phyloP scores from a whole-genome alignment of 1,140 invertebrate genomes.

The Diachasmimorpha longicaudata region DNA sequence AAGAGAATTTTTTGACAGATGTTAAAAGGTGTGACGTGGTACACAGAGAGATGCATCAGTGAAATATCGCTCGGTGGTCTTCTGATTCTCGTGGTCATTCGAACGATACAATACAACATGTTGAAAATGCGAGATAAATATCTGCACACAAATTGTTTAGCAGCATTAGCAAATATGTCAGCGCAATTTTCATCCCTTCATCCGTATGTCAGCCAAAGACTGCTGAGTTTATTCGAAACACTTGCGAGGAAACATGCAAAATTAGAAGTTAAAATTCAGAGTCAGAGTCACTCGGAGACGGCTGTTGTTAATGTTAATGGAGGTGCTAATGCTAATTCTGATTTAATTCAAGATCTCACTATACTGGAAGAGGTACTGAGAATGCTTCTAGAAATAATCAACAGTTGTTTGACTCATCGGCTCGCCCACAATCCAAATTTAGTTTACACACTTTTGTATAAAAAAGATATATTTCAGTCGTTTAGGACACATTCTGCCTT shows the following conservation, averaged over 20 bases:
- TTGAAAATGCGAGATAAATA: slow-evolving; percentile 96
- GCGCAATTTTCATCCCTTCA: slow-evolving; percentile 92
- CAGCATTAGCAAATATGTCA: slow-evolving; percentile 98
- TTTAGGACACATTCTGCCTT: slow-evolving; percentile 88
- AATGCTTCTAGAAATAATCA: slow-evolving; percentile 96
- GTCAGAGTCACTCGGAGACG: slow-evolving; percentile 25
- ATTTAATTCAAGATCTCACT: slow-evolving; percentile 81
- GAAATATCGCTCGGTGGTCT: slow-evolving; percentile 96
- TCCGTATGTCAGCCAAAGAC: slow-evolving; percentile 93
- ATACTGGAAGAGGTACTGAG: slow-evolving; percentile 97
- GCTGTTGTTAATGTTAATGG: slow-evolving; percentile 47
- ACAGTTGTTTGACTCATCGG: slow-evolving; percentile 89
- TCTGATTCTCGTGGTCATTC: slow-evolving; percentile 90
- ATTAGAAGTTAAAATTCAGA: slow-evolving; percentile 63
- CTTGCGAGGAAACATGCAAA: slow-evolving; percentile 80
- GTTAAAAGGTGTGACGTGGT: slow-evolving; percentile 89
- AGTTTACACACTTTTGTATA: slow-evolving; percentile 95
- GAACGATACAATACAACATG: slow-evolving; percentile 98
- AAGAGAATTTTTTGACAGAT: slow-evolving; percentile 65
- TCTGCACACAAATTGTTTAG: slow-evolving; percentile 95
- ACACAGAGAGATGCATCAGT: slow-evolving; percentile 85
- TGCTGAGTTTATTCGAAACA: slow-evolving; percentile 88
- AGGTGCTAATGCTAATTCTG: slow-evolving; percentile 43
- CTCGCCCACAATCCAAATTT: slow-evolving; percentile 92
- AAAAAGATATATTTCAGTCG: slow-evolving; percentile 87